Base-by-base conservation (phyloP, 1,140 invertebrate genomes). In the Drosophila novamexicana region DNA sequence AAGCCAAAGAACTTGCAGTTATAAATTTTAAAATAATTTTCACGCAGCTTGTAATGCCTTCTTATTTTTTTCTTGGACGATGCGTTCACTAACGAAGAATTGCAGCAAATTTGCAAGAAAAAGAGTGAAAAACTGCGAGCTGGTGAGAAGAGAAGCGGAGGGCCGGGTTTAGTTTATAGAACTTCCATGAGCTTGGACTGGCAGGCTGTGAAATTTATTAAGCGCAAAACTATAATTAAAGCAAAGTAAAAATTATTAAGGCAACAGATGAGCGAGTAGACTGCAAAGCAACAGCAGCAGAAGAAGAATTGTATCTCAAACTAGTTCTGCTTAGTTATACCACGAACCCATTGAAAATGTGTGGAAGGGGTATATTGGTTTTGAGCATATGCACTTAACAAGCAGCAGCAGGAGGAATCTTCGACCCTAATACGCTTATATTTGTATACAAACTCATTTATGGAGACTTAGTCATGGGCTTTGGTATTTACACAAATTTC, bases 201-300 rank as follows among this genome's bases (percentile, higher is more conserved):
- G 80, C 84, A 84, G 80, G 56, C 77, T 75, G 58, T 69, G 59
- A 81, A 89, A 89, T 89, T 89, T 89, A 89, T 89, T 89, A 89
- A 89, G 85, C 85, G 77, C 85, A 89, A 89, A 89, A 89, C 84
- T 89, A 89, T 89, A 89, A 89, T 89, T 89, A 89, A 89, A 84
- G 75, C 84, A 89, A 89, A 89, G 81, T 89, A 84, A 90, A 88
- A 89, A 89, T 89, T 89, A 89, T 89, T 81, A 89, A 88, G 69
- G 63, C 77, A 86, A 61, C 49, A 75, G 79, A 73, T 71, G 77
- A 76, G 72, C 77, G 63, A 69, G 75, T 58, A 61, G 80, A 64
- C 77, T 74, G 52, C 74, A 69, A 37, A 44, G 67, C 42, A 16
- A 18, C 14, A 64, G 47, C 37, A 56, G 44, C 18, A 56, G 40